These are phyloP conservation scores for Neodon shergylaensis DNA, from an alignment of 2,113 vertebrate genomes.

Conservation along the genomic window DNA sequence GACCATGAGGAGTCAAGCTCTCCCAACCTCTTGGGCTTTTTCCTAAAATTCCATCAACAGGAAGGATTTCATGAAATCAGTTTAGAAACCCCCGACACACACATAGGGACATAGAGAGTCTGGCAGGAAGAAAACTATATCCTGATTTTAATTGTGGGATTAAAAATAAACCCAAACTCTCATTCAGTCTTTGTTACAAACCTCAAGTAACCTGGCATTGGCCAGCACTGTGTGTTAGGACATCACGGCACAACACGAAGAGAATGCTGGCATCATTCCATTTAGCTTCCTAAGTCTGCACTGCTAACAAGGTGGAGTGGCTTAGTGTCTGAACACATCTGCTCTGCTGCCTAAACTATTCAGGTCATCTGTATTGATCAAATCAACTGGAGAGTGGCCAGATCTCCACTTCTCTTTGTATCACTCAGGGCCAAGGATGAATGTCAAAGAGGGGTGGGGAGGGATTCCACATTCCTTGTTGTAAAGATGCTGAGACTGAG, in stretches of 20 bases:
- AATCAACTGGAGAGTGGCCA: constrained; percentile 41
- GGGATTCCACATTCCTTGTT: not conserved
- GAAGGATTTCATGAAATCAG: not conserved
- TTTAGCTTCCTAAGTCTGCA: constrained; percentile 45
- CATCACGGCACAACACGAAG: not conserved
- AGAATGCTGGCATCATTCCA: constrained; percentile 37
- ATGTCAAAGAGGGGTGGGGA: not conserved
- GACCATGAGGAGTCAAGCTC: not conserved
- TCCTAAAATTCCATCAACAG: not conserved
- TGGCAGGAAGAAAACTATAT: not conserved
- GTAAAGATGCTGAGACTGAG: not conserved
- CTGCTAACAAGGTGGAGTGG: not conserved
- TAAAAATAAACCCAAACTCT: not conserved
- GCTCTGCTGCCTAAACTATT: constrained; percentile 50
- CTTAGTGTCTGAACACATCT: not conserved
- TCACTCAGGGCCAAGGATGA: not conserved
- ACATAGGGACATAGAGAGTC: not conserved
- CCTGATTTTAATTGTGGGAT: not conserved
- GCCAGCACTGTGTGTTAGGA: not conserved
- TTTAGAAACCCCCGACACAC: constrained; percentile 15
- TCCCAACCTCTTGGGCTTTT: not conserved
- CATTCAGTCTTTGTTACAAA: not conserved
- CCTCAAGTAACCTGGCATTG: not conserved
- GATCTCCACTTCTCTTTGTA: constrained; percentile 1
- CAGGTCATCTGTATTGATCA: constrained; percentile 38